Evolutionary conservation across 2,797 vertebrate species (phyloP).

Genomic region (Pteronotus mesoamericanus): DNA sequence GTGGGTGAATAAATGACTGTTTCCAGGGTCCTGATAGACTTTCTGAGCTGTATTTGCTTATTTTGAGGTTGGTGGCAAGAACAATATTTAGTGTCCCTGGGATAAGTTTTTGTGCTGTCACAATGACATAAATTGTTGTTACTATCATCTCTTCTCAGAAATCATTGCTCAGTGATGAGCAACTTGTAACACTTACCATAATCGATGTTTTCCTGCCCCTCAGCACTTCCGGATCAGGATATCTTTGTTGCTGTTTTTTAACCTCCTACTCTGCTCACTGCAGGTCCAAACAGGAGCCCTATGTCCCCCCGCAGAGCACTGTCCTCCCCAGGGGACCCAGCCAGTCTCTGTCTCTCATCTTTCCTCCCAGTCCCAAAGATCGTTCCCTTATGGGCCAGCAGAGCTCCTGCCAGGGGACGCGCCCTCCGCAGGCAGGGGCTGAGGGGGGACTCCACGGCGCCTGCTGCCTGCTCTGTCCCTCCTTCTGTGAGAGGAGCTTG

Average conservation of each 20-base stretch:
- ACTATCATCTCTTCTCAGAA: neutral
- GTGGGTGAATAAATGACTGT: too few relatives aligned
- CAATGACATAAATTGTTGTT: neutral
- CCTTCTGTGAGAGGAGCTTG: neutral
- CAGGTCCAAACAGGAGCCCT: too few relatives aligned
- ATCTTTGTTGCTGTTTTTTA: neutral
- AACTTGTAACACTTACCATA: neutral
- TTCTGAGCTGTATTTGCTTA: neutral
- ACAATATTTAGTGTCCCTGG: too few relatives aligned
- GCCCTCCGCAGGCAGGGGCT: fast-evolving
- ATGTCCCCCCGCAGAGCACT: neutral
- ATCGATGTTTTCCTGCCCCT: neutral
- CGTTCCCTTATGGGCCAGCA: neutral
- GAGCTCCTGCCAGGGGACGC: neutral
- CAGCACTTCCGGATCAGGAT: neutral
- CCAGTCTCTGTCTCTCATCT: neutral
- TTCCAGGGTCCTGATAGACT: neutral
- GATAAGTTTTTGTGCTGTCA: neutral
- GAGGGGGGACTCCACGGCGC: neutral
- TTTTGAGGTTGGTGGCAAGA: neutral
- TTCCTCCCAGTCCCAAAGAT: neutral
- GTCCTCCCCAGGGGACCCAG: neutral
- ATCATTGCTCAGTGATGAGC: neutral
- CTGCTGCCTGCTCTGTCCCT: neutral
- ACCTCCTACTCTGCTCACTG: neutral